These are phyloP conservation scores for Temnopleurus reevesii DNA, from an alignment of 53 echinoderm and acorn worm genomes.

Conservation along the genomic window DNA sequence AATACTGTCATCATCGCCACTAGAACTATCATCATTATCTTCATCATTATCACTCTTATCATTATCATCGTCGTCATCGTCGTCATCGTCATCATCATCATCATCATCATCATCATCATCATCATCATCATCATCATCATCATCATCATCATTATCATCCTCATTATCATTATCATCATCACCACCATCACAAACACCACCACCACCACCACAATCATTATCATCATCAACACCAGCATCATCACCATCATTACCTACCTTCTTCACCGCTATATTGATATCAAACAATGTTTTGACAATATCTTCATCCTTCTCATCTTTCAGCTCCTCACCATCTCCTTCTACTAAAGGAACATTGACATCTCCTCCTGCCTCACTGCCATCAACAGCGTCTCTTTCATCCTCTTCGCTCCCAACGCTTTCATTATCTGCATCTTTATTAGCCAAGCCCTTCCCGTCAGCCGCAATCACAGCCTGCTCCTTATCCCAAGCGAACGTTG, in stretches of 20 bases:
- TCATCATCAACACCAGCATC: too few relatives aligned
- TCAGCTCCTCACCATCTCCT: not conserved
- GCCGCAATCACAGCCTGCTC: slow-evolving; percentile 34
- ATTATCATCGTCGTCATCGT: too few relatives aligned
- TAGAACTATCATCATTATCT: too few relatives aligned
- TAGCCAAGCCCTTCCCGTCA: not conserved
- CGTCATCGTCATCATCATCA: too few relatives aligned
- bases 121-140: too few relatives aligned
- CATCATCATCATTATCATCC: too few relatives aligned
- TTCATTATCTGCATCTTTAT: not conserved
- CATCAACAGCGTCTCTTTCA: not conserved
- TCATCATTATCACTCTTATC: too few relatives aligned
- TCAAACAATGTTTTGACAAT: slow-evolving; percentile 64
- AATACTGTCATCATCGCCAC: too few relatives aligned
- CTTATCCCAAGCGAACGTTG: slow-evolving; percentile 80
- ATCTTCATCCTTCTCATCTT: not conserved
- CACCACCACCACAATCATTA: too few relatives aligned
- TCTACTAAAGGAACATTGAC: not conserved
- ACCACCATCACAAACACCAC: too few relatives aligned
- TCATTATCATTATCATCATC: too few relatives aligned
- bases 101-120: too few relatives aligned
- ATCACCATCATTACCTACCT: slow-evolving; percentile 37
- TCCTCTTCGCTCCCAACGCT: not conserved
- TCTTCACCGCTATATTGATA: slow-evolving; percentile 58
- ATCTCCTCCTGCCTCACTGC: not conserved